Conservation (phyloP, 1,140 invertebrate species). For the Matsumurasca onukii region DNA sequence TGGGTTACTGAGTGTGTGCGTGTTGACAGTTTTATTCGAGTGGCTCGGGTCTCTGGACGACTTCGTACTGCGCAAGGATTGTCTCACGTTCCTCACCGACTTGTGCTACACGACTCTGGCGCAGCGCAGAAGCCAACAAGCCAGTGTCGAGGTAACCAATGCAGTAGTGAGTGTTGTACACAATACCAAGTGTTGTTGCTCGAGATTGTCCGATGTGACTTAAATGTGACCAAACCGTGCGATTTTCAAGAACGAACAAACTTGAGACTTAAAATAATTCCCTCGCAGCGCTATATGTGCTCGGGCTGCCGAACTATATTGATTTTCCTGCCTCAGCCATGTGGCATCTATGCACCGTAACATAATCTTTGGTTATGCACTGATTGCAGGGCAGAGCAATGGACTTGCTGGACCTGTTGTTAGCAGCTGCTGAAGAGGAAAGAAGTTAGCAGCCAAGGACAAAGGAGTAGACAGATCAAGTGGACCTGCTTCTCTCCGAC, state of each 20-base stretch:
- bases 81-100: slow-evolving; percentile 10
- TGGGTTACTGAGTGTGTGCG: too few species aligned
- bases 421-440: slow-evolving; percentile 32
- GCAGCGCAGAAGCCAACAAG: slow-evolving; percentile 5
- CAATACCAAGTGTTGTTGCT: too few species aligned
- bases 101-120: neutral
- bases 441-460: slow-evolving; percentile 28
- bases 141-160: neutral
- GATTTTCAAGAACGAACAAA: too few species aligned
- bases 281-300: too few species aligned
- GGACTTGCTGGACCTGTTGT: slow-evolving; percentile 25
- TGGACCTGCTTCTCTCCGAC: slow-evolving; percentile 5
- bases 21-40: slow-evolving; percentile 31
- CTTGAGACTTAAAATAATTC: too few species aligned
- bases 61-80: slow-evolving; percentile 24
- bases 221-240: too few species aligned
- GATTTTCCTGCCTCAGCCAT: too few species aligned
- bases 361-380: too few species aligned
- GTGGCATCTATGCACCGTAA: too few species aligned
- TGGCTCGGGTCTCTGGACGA: slow-evolving; percentile 28
- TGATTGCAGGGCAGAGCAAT: slow-evolving; percentile 28
- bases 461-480: slow-evolving; percentile 18
- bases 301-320: too few species aligned
- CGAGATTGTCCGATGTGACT: too few species aligned
- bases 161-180: too few species aligned